phyloP scores from a whole-genome alignment of 1,140 invertebrate genomes.

The Babylonia areolata region DNA sequence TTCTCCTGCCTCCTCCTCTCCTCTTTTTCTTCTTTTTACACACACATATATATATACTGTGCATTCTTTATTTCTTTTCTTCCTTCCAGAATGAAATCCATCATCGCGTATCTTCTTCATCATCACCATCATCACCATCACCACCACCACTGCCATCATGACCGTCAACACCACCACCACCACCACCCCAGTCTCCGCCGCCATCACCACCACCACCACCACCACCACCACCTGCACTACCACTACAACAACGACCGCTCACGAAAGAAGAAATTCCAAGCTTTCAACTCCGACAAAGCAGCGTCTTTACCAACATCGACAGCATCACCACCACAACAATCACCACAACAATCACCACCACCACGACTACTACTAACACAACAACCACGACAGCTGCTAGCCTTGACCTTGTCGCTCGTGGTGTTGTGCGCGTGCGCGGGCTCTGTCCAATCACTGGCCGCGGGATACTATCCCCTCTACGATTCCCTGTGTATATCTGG shows the following conservation, averaged over 20 bases:
- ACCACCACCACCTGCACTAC: neutral
- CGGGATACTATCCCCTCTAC: slow-evolving; percentile 17
- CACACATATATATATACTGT: no score
- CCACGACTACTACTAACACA: no score
- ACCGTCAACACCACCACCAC: neutral
- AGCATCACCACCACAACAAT: no score
- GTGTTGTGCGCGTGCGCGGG: neutral
- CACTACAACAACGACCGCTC: no score
- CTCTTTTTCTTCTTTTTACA: no score
- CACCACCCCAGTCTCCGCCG: neutral
- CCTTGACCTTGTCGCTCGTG: neutral
- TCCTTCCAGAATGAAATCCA: slow-evolving; percentile 2
- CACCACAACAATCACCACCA: no score
- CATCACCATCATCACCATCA: neutral
- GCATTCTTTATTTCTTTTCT: neutral
- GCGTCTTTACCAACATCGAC: no score
- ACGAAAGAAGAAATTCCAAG: no score
- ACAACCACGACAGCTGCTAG: neutral
- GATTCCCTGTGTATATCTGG: slow-evolving; percentile 27
- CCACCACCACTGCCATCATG: neutral
- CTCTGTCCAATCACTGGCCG: neutral
- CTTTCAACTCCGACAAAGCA: no score
- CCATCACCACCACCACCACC: neutral
- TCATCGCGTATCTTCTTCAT: neutral
- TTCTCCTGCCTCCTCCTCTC: no score